Conservation (phyloP, 2,113 vertebrate genomes). For the Scartelaos histophorus region DNA sequence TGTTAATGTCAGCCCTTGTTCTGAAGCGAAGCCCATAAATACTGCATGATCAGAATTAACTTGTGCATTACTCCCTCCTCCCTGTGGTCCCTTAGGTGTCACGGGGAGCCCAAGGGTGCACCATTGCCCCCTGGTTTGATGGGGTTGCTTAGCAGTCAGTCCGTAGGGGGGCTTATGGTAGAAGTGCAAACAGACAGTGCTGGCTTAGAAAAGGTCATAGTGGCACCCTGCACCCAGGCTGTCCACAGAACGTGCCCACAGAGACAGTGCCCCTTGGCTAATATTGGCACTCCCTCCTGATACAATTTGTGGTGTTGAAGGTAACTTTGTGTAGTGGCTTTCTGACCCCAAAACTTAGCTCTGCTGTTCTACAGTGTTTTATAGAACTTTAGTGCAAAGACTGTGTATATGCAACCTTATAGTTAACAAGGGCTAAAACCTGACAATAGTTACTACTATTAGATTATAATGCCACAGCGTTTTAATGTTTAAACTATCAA, state of each 20-base stretch:
- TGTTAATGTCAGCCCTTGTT: slow-evolving; percentile 79
- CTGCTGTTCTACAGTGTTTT: neutral
- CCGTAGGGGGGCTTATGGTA: slow-evolving; percentile 65
- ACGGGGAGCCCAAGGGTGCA: slow-evolving; percentile 70
- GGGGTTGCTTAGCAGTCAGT: slow-evolving; percentile 75
- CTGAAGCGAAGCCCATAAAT: slow-evolving; percentile 75
- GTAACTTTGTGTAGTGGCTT: neutral
- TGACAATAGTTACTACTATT: too few species aligned
- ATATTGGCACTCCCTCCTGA: neutral
- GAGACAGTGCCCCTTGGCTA: slow-evolving; percentile 18
- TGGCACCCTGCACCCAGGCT: slow-evolving; percentile 70
- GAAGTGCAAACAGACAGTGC: slow-evolving; percentile 77
- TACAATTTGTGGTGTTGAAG: neutral
- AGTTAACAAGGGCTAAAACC: too few species aligned
- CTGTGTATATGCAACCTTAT: too few species aligned
- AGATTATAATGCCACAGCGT: too few species aligned
- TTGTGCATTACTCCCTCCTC: slow-evolving; percentile 65
- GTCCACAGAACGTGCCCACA: slow-evolving; percentile 59
- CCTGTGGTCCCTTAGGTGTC: slow-evolving; percentile 65
- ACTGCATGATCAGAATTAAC: slow-evolving; percentile 78
- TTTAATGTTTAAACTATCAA: too few species aligned
- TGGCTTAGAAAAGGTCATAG: slow-evolving; percentile 77
- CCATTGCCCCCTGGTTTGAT: slow-evolving; percentile 62
- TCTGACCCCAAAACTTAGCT: neutral
- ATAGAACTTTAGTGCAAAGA: too few species aligned